Evolutionary conservation across 2,113 vertebrate genomes (phyloP).

Genomic region (Hippocampus abdominalis): DNA sequence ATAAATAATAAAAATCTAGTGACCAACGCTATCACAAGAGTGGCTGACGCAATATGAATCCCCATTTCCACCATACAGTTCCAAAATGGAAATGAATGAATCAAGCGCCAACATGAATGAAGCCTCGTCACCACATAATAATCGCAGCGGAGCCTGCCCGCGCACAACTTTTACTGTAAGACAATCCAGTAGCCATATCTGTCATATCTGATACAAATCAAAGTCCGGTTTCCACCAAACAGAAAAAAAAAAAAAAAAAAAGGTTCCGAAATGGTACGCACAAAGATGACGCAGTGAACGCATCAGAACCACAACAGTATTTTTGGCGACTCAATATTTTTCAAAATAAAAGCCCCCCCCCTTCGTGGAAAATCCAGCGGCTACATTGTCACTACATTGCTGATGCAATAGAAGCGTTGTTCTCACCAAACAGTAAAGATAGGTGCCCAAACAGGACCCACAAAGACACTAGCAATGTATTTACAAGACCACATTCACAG

Average conservation of each 20-base stretch:
- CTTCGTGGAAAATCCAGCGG: neutral
- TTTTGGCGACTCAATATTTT: too few relatives aligned
- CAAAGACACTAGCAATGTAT: neutral
- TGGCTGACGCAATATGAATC: neutral
- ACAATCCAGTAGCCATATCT: neutral
- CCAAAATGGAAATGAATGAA: neutral
- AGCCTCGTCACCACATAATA: neutral
- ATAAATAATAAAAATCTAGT: neutral
- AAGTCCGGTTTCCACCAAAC: neutral
- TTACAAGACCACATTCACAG: neutral
- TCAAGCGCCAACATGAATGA: neutral
- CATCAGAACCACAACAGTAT: too few relatives aligned
- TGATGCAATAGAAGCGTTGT: neutral
- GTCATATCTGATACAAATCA: neutral
- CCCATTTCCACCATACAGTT: neutral
- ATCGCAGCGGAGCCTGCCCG: neutral
- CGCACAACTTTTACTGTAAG: neutral
- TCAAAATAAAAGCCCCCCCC: too few relatives aligned
- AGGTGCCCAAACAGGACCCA: neutral
- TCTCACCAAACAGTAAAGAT: neutral
- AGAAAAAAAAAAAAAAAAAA: neutral
- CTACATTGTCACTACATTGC: neutral
- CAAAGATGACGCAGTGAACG: too few relatives aligned
- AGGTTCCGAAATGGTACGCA: neutral
- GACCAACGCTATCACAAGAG: neutral